Evolutionary conservation across 1,140 invertebrate genomes (phyloP), one percentile per base, ranked within the genome.

Genomic region (Microplitis mediator): DNA sequence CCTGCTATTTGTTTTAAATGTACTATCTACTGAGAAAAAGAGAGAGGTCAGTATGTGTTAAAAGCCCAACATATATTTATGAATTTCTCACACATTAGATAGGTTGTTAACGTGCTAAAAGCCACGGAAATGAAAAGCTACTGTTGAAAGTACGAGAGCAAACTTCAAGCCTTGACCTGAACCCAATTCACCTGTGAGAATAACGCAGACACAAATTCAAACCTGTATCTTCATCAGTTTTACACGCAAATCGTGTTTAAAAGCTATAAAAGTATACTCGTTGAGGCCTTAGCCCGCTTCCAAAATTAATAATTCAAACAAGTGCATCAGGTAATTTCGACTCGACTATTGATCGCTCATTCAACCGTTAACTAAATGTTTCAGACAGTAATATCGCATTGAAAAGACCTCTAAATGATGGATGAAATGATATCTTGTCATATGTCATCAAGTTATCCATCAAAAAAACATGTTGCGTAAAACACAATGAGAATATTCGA

Each of bases 131-230:
- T 35, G 31, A 14, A 45, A 63, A 51, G 36, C 14, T n/a, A n/a
- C 39, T 23, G 50, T 52, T 69, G 23, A 60, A 31, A 70, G 13
- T 35, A 35, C 11, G 50, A 51, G 60, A 45, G 34, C 1, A 63
- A 63, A 61, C 36, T 23, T 56, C 4, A 54, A 63, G 34, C 69
- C 69, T 63, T 63, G 69, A 71, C 69, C 69, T 39, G 32, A 71
- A 60, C 39, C 36, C 39, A 62, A 63, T 71, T 71, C 63, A 63
- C 60, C 34, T 71, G 32, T 31, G 50, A 6, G 56, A 34, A 45
- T 45, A 45, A 9, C 39, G 11, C 39, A 45, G 6, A 45, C 3
- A 45, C 5, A 45, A 9, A 8, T 45, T 45, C 3, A 45, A 5
- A 6, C 11, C 1, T 65, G 45, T 50, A 23, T 50, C 3, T 14